Percentiles rank a stretch among this genome's conserved stretches.
Conservation (phyloP, 2,113 vertebrate species). For the Myrmophylax atrothorax region DNA sequence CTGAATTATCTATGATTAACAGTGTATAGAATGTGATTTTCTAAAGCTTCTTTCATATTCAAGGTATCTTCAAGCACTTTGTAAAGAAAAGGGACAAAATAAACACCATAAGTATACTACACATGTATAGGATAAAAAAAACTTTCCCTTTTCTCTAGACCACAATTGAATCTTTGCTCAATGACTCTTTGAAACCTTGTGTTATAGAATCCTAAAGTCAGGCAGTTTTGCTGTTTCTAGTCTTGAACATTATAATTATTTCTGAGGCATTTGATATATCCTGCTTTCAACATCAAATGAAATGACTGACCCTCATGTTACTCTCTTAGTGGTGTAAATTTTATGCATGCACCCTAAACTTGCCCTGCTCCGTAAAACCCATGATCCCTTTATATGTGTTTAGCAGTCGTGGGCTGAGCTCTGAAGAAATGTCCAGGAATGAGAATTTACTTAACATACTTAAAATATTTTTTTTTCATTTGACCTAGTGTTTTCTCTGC, state of each 20-base stretch:
- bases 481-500: background rate
- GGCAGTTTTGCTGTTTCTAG: background rate
- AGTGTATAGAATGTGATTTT: slow-evolving; percentile 67
- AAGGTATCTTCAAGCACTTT: slow-evolving; percentile 50
- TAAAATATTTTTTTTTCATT: background rate
- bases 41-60: slow-evolving; percentile 58
- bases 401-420: background rate
- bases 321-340: background rate
- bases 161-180: background rate
- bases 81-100: background rate
- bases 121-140: slow-evolving; percentile 1
- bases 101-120: slow-evolving; percentile 1
- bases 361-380: background rate
- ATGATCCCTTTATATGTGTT: background rate
- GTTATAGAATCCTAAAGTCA: background rate
- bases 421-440: background rate
- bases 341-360: background rate
- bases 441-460: background rate
- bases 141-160: background rate
- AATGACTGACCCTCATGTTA: background rate
- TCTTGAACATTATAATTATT: background rate
- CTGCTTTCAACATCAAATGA: background rate
- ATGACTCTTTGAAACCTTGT: background rate
- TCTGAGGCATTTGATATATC: background rate
- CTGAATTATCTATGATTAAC: slow-evolving; percentile 68